A percentile compares a stretch with the other conserved stretches of the same genome.
Conservation (phyloP, 2,113 vertebrate genomes). For the Syrrhaptes paradoxus region DNA sequence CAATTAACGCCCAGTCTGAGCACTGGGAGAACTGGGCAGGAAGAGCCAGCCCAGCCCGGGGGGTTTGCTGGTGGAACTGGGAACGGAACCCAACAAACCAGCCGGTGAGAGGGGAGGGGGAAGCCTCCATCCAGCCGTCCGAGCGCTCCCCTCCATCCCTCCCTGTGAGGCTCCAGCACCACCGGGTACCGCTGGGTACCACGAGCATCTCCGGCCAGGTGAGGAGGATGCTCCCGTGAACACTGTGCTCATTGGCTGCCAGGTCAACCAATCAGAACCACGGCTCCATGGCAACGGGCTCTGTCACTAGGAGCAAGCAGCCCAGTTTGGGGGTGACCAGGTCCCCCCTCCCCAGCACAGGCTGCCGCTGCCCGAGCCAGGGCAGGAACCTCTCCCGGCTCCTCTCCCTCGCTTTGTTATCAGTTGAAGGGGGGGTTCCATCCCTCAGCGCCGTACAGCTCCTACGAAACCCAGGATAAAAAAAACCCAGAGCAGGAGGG, state of each 20-base stretch:
- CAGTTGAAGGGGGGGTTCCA: background rate
- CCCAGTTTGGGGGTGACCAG: slow-evolving; percentile 59
- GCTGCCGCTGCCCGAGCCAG: background rate
- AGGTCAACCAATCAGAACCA: slow-evolving; percentile 82
- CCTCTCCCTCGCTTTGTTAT: background rate
- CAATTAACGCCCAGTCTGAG: background rate
- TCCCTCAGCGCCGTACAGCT: background rate
- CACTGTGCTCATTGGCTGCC: slow-evolving; percentile 81
- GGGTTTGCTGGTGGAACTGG: background rate
- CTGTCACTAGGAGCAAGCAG: slow-evolving; percentile 86
- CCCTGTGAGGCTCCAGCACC: background rate
- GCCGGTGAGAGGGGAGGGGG: too few species aligned
- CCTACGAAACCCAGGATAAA: background rate
- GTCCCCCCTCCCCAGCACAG: background rate
- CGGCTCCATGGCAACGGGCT: slow-evolving; percentile 91
- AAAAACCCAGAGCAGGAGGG: background rate
- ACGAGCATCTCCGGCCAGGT: slow-evolving; percentile 19
- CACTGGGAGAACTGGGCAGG: too few species aligned
- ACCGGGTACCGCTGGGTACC: too few species aligned
- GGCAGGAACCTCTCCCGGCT: background rate
- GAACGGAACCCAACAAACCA: background rate
- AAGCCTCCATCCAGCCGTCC: background rate
- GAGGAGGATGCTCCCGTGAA: slow-evolving; percentile 18
- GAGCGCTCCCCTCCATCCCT: background rate
- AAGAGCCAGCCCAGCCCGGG: too few species aligned